phyloP scores from a whole-genome alignment of 2,888 invertebrate species.

The Cancer borealis region DNA sequence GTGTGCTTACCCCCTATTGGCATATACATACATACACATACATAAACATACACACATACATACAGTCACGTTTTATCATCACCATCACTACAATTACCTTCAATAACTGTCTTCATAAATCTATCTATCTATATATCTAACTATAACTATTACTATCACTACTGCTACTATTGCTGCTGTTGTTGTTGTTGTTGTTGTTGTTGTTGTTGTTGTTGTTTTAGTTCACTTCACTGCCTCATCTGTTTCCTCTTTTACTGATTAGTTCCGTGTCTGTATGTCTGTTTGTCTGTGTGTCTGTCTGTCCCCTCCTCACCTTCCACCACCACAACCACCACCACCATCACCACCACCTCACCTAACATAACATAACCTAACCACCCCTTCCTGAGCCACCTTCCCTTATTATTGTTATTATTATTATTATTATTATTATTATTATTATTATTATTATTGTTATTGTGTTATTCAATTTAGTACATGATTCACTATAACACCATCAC shows the following conservation, averaged over 20 bases:
- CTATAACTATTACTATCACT: neutral
- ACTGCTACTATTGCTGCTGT: neutral
- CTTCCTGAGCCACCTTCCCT: neutral
- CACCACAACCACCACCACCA: neutral
- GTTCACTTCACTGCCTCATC: neutral
- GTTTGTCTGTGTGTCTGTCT: neutral
- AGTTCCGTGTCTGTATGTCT: neutral
- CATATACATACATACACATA: no score
- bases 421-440: neutral
- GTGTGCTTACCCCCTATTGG: no score
- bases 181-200: neutral
- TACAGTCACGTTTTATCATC: no score
- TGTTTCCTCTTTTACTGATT: neutral
- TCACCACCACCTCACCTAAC: neutral
- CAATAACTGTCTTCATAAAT: no score
- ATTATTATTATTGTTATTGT: no score
- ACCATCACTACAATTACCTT: no score
- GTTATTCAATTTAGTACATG: no score
- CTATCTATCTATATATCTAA: no score
- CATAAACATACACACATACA: no score
- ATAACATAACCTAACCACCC: neutral
- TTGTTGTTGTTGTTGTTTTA: neutral
- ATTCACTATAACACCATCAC: no score
- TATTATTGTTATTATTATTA: neutral
- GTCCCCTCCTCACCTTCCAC: neutral